Evolutionary conservation across 1,140 invertebrate species (phyloP).

Genomic region (Drosophila nebulosa): DNA sequence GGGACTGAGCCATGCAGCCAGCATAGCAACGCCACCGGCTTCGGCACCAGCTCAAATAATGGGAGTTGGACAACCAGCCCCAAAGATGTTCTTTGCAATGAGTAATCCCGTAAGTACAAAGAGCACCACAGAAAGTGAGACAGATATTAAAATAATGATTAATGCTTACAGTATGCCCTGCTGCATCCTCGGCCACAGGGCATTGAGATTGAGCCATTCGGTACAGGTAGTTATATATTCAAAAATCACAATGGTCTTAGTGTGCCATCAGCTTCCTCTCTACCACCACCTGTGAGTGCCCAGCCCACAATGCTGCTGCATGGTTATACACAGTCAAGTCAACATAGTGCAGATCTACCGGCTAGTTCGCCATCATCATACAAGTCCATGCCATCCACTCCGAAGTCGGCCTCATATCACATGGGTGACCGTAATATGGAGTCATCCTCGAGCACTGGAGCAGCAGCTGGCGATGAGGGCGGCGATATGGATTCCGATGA

Average conservation of each 20-base stretch:
- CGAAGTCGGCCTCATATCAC: conserved; percentile 66
- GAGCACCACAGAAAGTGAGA: too few relatives aligned
- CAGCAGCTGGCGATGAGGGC: conserved; percentile 48
- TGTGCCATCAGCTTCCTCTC: conserved; percentile 30
- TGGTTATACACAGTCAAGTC: conserved; percentile 50
- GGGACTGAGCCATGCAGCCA: conserved; percentile 56
- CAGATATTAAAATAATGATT: neutral
- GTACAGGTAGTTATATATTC: conserved; percentile 46
- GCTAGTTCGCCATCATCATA: conserved; percentile 65
- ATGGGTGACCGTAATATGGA: conserved; percentile 60
- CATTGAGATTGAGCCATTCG: conserved; percentile 52
- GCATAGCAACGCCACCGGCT: conserved; percentile 60
- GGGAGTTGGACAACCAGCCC: conserved; percentile 34
- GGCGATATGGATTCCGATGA: conserved; percentile 82
- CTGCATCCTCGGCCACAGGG: conserved; percentile 53
- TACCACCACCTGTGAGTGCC: conserved; percentile 45
- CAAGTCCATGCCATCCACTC: conserved; percentile 73
- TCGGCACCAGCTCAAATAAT: conserved; percentile 65
- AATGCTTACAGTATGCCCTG: conserved; percentile 47
- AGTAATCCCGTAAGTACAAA: conserved; percentile 60
- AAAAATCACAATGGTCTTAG: conserved; percentile 68
- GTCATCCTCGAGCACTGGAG: conserved; percentile 3
- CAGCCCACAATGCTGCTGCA: conserved; percentile 69
- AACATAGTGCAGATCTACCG: conserved; percentile 36
- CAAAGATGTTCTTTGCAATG: conserved; percentile 68